phyloP scores from a whole-genome alignment of 2,113 vertebrate species.

The Gallinago media region DNA sequence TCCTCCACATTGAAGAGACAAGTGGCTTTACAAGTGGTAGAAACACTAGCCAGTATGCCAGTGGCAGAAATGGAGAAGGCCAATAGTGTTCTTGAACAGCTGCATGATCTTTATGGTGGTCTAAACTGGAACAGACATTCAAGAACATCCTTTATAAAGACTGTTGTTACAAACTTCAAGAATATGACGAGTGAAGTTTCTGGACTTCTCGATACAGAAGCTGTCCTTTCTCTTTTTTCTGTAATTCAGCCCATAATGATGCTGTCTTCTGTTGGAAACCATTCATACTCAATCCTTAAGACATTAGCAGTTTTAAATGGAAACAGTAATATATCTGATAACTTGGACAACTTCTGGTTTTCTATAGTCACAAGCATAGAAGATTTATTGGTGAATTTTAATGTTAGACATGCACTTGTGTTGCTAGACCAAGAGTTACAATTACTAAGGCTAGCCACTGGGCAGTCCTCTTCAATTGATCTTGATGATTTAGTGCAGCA shows the following conservation, averaged over 20 bases:
- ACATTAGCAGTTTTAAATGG: slow-evolving; percentile 20
- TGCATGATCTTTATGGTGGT: not conserved
- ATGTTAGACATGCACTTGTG: not conserved
- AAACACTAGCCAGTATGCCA: not conserved
- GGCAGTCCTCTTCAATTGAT: not conserved
- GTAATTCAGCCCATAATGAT: slow-evolving; percentile 10
- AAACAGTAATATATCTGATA: not conserved
- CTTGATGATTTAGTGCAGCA: not conserved
- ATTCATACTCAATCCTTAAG: not conserved
- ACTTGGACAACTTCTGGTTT: slow-evolving; percentile 31
- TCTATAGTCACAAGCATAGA: not conserved
- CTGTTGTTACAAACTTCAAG: not conserved
- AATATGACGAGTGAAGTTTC: slow-evolving; percentile 8
- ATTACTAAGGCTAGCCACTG: not conserved
- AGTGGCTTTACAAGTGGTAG: slow-evolving; percentile 18
- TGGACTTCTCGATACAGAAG: not conserved
- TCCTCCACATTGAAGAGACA: not conserved
- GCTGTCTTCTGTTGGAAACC: not conserved
- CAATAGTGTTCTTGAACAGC: not conserved
- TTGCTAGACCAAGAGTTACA: slow-evolving; percentile 29
- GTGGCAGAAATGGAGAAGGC: not conserved
- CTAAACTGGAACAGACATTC: not conserved
- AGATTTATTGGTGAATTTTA: slow-evolving; percentile 4
- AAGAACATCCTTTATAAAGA: not conserved
- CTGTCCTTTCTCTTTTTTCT: slow-evolving; percentile 10